Conservation (phyloP, 2,888 invertebrate genomes). For the Epirrhoe tristata region DNA sequence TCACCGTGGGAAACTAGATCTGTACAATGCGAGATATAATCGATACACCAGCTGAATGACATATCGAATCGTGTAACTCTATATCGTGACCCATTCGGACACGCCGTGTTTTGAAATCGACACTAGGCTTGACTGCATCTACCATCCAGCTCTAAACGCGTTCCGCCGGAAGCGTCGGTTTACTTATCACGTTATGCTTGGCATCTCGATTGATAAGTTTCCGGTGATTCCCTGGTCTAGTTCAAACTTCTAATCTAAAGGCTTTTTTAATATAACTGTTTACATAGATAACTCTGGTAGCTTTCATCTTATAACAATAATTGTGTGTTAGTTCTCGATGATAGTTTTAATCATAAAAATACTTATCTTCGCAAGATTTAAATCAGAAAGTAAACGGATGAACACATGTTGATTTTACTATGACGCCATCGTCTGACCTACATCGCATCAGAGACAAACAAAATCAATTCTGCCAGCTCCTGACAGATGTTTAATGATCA, state of each 20-base stretch:
- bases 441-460: constrained; percentile 38
- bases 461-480: constrained; percentile 45
- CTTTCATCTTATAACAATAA: constrained; percentile 12
- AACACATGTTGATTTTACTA: constrained; percentile 32
- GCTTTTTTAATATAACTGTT: constrained; percentile 49
- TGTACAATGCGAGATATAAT: constrained; percentile 56
- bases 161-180: constrained; percentile 61
- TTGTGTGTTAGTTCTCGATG: constrained; percentile 4
- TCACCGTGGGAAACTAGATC: constrained; percentile 62
- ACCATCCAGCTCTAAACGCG: constrained; percentile 34
- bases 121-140: constrained; percentile 41
- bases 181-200: constrained; percentile 56
- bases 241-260: constrained; percentile 44
- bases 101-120: constrained; percentile 55
- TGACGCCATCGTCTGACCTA: constrained; percentile 44
- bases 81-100: constrained; percentile 58
- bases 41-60: constrained; percentile 58
- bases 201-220: constrained; percentile 60
- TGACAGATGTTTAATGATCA: constrained; percentile 49
- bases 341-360: constrained; percentile 1
- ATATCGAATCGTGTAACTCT: constrained; percentile 61
- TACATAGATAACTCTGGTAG: constrained; percentile 40
- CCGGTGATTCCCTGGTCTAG: constrained; percentile 50
- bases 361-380: constrained; percentile 11
- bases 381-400: constrained; percentile 26